Conservation (phyloP, 2,113 vertebrate species). For the Xenus cinereus region DNA sequence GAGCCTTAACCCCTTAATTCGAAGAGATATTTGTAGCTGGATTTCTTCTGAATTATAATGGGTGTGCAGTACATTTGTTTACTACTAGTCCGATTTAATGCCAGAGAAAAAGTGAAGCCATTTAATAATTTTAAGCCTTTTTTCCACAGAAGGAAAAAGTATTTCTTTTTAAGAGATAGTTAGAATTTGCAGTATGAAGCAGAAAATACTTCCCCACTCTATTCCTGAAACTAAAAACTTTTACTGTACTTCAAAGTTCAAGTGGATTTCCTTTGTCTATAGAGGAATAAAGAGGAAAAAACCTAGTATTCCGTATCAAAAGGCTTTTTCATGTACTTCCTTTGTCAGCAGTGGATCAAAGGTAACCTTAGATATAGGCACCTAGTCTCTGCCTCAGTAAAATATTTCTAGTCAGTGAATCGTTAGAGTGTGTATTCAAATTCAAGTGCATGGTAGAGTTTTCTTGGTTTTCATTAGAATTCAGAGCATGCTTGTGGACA, state of each 20-base stretch:
- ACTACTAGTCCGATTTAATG: not conserved
- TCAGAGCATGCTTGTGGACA: not conserved
- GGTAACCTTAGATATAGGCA: slow-evolving; percentile 48
- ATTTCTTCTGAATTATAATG: not conserved
- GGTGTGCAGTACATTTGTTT: not conserved
- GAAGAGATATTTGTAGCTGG: not conserved
- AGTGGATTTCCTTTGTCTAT: not conserved
- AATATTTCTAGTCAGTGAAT: not conserved
- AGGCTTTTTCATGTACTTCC: slow-evolving; percentile 22
- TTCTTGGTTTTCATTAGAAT: slow-evolving; percentile 1
- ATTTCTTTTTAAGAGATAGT: not conserved
- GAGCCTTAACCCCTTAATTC: not conserved
- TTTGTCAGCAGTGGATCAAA: slow-evolving; percentile 49
- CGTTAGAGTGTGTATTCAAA: not conserved
- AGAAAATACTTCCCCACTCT: not conserved
- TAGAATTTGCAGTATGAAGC: not conserved
- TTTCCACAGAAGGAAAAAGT: not conserved
- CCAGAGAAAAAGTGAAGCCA: not conserved
- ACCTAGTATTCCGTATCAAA: not conserved
- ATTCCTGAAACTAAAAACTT: not conserved
- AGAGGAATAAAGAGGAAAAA: not conserved
- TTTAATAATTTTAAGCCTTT: not conserved
- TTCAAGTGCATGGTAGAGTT: not conserved
- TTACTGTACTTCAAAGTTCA: not conserved
- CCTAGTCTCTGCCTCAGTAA: not conserved